Conservation (phyloP, 2,888 invertebrate species). For the Spodoptera littoralis region DNA sequence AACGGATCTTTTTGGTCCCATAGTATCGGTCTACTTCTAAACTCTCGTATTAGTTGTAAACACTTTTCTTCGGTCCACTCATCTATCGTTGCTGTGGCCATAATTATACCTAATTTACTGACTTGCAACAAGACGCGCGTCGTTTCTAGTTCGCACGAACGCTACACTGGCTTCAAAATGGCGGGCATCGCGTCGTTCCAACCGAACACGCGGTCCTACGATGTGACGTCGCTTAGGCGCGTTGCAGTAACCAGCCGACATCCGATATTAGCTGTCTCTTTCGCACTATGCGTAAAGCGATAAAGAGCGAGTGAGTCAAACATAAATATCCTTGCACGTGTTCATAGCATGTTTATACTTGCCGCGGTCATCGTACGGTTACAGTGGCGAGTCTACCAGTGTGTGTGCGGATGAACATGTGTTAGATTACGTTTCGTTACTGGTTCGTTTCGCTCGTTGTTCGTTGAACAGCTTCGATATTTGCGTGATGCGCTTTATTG, state of each 20-base stretch:
- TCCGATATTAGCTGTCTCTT: constrained; percentile 35
- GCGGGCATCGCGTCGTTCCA: constrained; percentile 42
- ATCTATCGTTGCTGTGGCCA: constrained; percentile 52
- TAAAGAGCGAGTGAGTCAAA: constrained; percentile 24
- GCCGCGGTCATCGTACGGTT: constrained; percentile 50
- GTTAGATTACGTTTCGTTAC: constrained; percentile 22
- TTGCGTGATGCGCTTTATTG: constrained; percentile 41
- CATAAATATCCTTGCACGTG: constrained; percentile 28
- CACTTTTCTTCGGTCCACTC: constrained; percentile 67
- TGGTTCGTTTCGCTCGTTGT: constrained; percentile 17
- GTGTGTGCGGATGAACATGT: constrained; percentile 35
- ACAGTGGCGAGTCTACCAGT: constrained; percentile 43
- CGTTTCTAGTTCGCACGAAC: constrained; percentile 62
- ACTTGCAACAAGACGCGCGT: constrained; percentile 59
- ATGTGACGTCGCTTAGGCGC: constrained; percentile 38
- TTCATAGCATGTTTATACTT: constrained; percentile 27
- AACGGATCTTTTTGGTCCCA: constrained; percentile 64
- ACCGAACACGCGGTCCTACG: constrained; percentile 27
- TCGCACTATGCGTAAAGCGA: constrained; percentile 27
- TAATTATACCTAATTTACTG: constrained; percentile 56
- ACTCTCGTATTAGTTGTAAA: constrained; percentile 66
- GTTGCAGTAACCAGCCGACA: constrained; percentile 55
- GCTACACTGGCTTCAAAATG: constrained; percentile 68
- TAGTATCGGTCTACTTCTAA: constrained; percentile 58
- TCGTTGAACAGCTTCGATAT: constrained; percentile 21